phyloP scores from a whole-genome alignment of 2,888 invertebrate genomes.

The Ennomos fuscantarius region DNA sequence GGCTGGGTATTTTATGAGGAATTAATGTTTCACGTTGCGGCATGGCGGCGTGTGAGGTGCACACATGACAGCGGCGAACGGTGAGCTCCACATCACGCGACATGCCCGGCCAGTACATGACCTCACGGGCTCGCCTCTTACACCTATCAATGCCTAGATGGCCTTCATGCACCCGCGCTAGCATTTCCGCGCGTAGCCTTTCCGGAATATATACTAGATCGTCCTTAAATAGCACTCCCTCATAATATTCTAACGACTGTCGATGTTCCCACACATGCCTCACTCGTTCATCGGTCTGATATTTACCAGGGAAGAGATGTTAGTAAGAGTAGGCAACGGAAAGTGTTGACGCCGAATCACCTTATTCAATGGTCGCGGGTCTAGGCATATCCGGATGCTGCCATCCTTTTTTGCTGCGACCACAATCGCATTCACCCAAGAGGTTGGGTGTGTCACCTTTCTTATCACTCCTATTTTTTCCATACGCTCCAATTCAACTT shows the following conservation, averaged over 20 bases:
- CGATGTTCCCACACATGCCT: too few species aligned
- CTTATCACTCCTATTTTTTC: too few species aligned
- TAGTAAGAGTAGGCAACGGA: too few species aligned
- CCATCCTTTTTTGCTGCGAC: too few species aligned
- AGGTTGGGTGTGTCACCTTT: too few species aligned
- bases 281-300: slow-evolving; percentile 16
- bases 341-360: slow-evolving; percentile 21
- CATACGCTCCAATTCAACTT: too few species aligned
- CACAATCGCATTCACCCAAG: too few species aligned
- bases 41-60: slow-evolving; percentile 23
- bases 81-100: slow-evolving; percentile 36
- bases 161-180: slow-evolving; percentile 42
- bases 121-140: slow-evolving; percentile 43
- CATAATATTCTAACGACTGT: slow-evolving; percentile 28
- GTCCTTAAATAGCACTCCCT: slow-evolving; percentile 40
- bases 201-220: slow-evolving; percentile 40
- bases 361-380: too few species aligned
- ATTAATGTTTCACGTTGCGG: slow-evolving; percentile 36
- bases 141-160: slow-evolving; percentile 46
- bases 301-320: too few species aligned
- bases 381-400: too few species aligned
- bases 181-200: slow-evolving; percentile 35
- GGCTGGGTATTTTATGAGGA: slow-evolving; percentile 21
- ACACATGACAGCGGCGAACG: slow-evolving; percentile 36
- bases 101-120: slow-evolving; percentile 49